Base-by-base conservation (phyloP, 2,888 invertebrate genomes). In the Camponotus fellah region DNA sequence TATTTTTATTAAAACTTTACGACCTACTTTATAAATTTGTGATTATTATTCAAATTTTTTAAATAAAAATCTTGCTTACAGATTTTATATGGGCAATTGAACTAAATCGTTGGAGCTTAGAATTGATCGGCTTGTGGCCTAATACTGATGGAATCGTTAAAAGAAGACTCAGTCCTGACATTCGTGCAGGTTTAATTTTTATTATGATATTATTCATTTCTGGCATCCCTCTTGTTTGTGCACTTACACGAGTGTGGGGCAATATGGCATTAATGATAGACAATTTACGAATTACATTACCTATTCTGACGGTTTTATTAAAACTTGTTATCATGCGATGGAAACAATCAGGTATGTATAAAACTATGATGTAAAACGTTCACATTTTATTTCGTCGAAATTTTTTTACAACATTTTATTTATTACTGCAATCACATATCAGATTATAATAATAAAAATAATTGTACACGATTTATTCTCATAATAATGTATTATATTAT, bases 81-180 rank as follows among this genome's bases (percentile, higher is more conserved):
- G 87, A 82, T 62, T 85, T 79, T n/a, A 62, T 77, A 40, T 87
- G 87, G 87, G 83, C 85, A 3, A 32, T 85, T 32, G 49, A 26
- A 17, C 5, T 82, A 12, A 79, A 77, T 34, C 85, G 81, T 0
- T 10, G 5, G n/a, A 8, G 49, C 34, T 53, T 85, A 10, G 49
- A 43, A 10, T 1, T 62, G 4, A 10, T 71, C 6, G 86, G 87
- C 8, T 37, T 83, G 8, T 87, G 87, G 86, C 83, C 86, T 6
- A 49, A 81, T 32, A 8, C 21, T 5, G 21, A 60, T 0, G 26
- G 72, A 37, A 12, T 14, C 10, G 32, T n/a, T 6, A 49, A 14
- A 17, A 26, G 49, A 8, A 10, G 10, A 6, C 9, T 76, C 9
- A 34, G 56, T 2, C 10, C 21, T 10, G 68, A 75, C 10, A n/a